These are phyloP conservation scores for Ophion costatus DNA, from an alignment of 2,888 invertebrate genomes.

Conservation along the genomic window DNA sequence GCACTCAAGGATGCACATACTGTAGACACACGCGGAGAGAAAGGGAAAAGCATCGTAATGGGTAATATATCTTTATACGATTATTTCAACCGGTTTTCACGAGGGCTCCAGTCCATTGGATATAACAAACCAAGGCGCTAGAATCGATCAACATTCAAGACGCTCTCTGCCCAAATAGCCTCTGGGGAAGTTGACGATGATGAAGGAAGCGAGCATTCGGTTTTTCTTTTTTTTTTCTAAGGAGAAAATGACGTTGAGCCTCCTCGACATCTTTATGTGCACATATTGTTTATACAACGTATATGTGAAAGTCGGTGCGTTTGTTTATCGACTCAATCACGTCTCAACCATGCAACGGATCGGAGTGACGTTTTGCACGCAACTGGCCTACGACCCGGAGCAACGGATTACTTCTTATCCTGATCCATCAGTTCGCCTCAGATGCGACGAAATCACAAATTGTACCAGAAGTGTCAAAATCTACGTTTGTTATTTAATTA, in stretches of 20 bases:
- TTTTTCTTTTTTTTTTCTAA: background rate
- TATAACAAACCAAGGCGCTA: constrained; percentile 39
- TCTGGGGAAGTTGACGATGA: constrained; percentile 10
- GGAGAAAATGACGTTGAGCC: constrained; percentile 3
- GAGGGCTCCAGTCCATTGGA: constrained; percentile 51
- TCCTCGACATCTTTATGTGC: constrained; percentile 1
- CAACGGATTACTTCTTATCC: background rate
- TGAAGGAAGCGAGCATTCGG: constrained; percentile 28
- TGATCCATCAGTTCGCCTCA: background rate
- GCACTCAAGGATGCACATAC: constrained; percentile 25
- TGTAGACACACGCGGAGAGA: constrained; percentile 1
- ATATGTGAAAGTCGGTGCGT: background rate
- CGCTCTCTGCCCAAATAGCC: constrained; percentile 44
- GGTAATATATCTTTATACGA: constrained; percentile 28
- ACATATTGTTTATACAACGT: background rate
- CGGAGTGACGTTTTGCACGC: constrained; percentile 2
- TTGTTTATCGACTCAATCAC: background rate
- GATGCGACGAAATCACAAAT: too few species aligned
- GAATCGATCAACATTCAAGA: constrained; percentile 62
- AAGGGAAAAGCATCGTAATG: background rate
- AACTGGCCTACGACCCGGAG: background rate
- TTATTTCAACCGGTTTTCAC: constrained; percentile 58
- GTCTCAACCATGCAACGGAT: constrained; percentile 18
- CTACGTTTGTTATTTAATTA: too few species aligned
- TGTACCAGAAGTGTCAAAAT: too few species aligned